Evolutionary conservation across 2,888 invertebrate genomes (phyloP).

Genomic region (Tortricodes alternella): DNA sequence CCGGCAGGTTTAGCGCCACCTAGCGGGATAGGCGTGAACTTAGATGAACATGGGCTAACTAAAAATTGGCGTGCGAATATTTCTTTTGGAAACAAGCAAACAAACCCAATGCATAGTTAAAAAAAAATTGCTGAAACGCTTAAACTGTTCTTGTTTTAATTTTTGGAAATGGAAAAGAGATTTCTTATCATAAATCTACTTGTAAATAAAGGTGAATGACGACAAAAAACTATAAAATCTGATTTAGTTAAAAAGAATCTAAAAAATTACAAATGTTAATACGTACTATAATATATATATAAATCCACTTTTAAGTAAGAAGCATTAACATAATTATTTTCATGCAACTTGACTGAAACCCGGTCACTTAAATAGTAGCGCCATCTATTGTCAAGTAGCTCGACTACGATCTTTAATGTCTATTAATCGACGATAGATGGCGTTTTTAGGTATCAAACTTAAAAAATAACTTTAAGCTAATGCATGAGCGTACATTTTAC

Average conservation of each 20-base stretch:
- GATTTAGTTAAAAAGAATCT: too few species aligned
- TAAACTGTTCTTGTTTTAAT: too few species aligned
- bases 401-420: background rate
- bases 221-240: too few species aligned
- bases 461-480: background rate
- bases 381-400: background rate
- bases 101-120: background rate
- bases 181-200: too few species aligned
- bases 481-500: background rate
- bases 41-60: slow-evolving; percentile 28
- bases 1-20: slow-evolving; percentile 69
- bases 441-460: background rate
- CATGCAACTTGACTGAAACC: too few species aligned
- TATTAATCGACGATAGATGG: background rate
- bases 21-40: slow-evolving; percentile 36
- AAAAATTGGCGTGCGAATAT: slow-evolving; percentile 19
- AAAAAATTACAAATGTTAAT: too few species aligned
- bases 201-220: too few species aligned
- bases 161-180: too few species aligned
- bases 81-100: background rate
- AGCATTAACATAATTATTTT: background rate
- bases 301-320: background rate
- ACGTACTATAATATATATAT: background rate
- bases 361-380: background rate
- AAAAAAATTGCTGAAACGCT: background rate